A percentile compares a stretch with the other conserved stretches of the same genome.
phyloP scores from a whole-genome alignment of 2,888 invertebrate genomes.

The Saturnia japonica region DNA sequence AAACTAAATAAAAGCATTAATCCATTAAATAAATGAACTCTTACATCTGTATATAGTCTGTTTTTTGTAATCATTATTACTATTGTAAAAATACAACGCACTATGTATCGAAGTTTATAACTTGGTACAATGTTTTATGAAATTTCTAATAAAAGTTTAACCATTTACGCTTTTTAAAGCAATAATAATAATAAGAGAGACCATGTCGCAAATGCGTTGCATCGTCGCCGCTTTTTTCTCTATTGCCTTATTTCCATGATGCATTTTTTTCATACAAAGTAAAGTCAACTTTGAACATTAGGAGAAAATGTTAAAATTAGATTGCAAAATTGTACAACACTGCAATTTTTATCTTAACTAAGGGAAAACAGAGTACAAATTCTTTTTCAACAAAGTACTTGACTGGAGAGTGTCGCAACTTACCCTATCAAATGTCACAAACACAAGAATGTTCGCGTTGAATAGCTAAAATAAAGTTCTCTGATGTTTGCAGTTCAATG shows the following conservation, averaged over 20 bases:
- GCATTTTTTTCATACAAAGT: conserved; percentile 41
- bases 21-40: background rate
- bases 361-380: conserved; percentile 38
- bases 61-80: too few relatives aligned
- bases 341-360: conserved; percentile 36
- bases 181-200: conserved; percentile 59
- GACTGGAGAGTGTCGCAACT: conserved; percentile 59
- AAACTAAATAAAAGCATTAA: too few relatives aligned
- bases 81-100: background rate
- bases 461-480: conserved; percentile 70
- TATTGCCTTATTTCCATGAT: conserved; percentile 34
- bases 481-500: conserved; percentile 53
- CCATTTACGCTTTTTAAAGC: conserved; percentile 33
- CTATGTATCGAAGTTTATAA: background rate
- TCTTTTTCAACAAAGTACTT: conserved; percentile 39
- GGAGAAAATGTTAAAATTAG: conserved; percentile 50
- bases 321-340: conserved; percentile 31
- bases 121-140: background rate
- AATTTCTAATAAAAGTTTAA: conserved; percentile 22
- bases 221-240: conserved; percentile 56
- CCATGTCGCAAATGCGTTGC: conserved; percentile 48
- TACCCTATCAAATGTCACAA: conserved; percentile 68
- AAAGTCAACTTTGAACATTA: conserved; percentile 51
- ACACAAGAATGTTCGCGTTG: conserved; percentile 60
- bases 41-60: background rate